phyloP scores from a whole-genome alignment of 2,888 invertebrate species.

The Stenchaetothrips biformis region DNA sequence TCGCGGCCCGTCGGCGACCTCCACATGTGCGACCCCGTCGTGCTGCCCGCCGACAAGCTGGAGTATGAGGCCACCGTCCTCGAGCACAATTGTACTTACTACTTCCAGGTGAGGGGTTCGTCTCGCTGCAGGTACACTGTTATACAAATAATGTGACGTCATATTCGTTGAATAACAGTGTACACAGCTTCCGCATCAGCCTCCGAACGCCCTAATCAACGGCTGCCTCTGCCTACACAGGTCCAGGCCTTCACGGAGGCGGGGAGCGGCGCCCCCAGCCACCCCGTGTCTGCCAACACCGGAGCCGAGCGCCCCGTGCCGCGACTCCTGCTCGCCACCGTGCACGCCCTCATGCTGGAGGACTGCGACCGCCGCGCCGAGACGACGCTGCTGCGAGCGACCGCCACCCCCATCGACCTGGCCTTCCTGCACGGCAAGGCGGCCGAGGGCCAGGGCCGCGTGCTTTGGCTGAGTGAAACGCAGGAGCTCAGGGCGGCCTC shows the following conservation, averaged over 20 bases:
- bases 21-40: constrained; percentile 49
- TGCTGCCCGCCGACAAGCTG: constrained; percentile 47
- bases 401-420: constrained; percentile 65
- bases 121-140: too few relatives aligned
- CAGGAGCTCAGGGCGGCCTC: constrained; percentile 63
- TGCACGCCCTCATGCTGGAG: constrained; percentile 65
- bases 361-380: constrained; percentile 69
- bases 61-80: constrained; percentile 57
- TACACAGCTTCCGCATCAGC: too few relatives aligned
- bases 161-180: too few relatives aligned
- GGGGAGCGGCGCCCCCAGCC: constrained; percentile 67
- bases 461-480: constrained; percentile 56
- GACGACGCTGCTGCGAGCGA: constrained; percentile 57
- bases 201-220: too few relatives aligned
- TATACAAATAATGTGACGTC: constrained; percentile 29
- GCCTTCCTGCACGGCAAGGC: constrained; percentile 45
- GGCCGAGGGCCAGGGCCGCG: constrained; percentile 1
- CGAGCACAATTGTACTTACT: constrained; percentile 59
- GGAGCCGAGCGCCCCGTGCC: constrained; percentile 73
- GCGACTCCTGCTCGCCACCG: constrained; percentile 66
- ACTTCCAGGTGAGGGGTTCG: constrained; percentile 54
- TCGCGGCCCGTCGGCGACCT: constrained; percentile 47
- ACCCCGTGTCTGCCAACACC: constrained; percentile 60
- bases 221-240: constrained; percentile 45
- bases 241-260: constrained; percentile 76